These are phyloP conservation scores for Stictonetta naevosa DNA, from an alignment of 2,113 vertebrate species.

Conservation along the genomic window DNA sequence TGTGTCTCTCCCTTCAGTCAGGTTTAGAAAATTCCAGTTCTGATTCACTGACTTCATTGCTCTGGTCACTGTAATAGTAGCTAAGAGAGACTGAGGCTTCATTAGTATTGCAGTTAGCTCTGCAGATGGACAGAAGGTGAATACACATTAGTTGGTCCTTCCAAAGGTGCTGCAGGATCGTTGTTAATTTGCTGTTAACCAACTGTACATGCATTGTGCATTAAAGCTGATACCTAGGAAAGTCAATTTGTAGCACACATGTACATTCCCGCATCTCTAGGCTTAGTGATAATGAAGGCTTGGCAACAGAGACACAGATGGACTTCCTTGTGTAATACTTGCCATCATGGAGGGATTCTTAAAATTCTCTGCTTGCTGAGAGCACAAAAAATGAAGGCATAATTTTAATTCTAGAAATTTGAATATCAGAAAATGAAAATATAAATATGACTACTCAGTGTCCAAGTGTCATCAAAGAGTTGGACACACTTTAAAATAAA, in stretches of 20 bases:
- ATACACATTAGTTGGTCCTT: not conserved
- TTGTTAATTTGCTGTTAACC: not conserved
- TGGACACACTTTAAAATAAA: slow-evolving; percentile 27
- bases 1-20: not conserved
- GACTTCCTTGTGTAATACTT: not conserved
- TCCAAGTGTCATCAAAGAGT: slow-evolving; percentile 10
- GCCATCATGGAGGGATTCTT: not conserved
- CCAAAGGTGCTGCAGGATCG: slow-evolving; percentile 14
- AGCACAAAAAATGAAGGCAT: slow-evolving; percentile 33
- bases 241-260: slow-evolving; percentile 6
- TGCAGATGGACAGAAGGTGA: not conserved
- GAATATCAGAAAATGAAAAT: slow-evolving; percentile 34
- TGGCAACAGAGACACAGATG: not conserved
- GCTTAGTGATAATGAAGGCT: not conserved
- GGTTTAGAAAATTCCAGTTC: not conserved
- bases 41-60: not conserved
- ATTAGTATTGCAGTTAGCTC: not conserved
- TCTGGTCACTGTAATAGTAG: not conserved
- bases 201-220: not conserved
- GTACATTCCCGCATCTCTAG: not conserved
- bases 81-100: not conserved
- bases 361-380: not conserved
- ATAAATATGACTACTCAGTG: slow-evolving; percentile 9
- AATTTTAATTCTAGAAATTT: not conserved
- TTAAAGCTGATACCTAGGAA: not conserved